A percentile compares a stretch with the other conserved stretches of the same genome.
phyloP scores from a whole-genome alignment of 2,888 invertebrate species.

The Nomada lathburiana region DNA sequence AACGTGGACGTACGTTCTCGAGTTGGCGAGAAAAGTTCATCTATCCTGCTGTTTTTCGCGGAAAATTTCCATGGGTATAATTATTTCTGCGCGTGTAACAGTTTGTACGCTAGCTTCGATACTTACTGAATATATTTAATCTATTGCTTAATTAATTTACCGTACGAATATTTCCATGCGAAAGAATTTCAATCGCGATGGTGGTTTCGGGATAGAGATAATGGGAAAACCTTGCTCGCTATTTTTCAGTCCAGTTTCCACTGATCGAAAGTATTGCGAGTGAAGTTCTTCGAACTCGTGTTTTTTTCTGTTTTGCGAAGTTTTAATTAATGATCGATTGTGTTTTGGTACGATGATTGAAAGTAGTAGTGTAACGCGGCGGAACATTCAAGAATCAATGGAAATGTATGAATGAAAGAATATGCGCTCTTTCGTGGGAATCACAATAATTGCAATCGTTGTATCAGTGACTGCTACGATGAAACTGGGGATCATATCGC shows the following conservation, averaged over 20 bases:
- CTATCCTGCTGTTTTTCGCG: too few relatives aligned
- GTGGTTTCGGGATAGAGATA: neutral
- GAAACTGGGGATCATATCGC: neutral
- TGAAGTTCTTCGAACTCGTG: neutral
- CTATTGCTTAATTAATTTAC: too few relatives aligned
- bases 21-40: neutral
- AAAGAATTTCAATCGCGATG: neutral
- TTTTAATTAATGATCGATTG: neutral
- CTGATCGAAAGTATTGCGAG: neutral
- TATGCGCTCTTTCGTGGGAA: neutral
- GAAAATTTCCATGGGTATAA: too few relatives aligned
- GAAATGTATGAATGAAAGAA: too few relatives aligned
- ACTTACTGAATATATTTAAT: too few relatives aligned
- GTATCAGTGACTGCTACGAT: neutral
- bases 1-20: slow-evolving; percentile 20
- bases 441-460: neutral
- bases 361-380: neutral
- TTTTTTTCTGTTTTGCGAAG: neutral
- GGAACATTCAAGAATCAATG: too few relatives aligned
- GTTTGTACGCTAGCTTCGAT: too few relatives aligned
- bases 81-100: neutral
- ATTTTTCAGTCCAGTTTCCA: neutral
- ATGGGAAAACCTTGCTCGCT: neutral
- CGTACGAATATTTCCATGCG: too few relatives aligned
- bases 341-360: neutral